A percentile compares a stretch with the other conserved stretches of the same genome.
Evolutionary conservation across 1,140 invertebrate genomes (phyloP).

Genomic region (Hycleus phaleratus): DNA sequence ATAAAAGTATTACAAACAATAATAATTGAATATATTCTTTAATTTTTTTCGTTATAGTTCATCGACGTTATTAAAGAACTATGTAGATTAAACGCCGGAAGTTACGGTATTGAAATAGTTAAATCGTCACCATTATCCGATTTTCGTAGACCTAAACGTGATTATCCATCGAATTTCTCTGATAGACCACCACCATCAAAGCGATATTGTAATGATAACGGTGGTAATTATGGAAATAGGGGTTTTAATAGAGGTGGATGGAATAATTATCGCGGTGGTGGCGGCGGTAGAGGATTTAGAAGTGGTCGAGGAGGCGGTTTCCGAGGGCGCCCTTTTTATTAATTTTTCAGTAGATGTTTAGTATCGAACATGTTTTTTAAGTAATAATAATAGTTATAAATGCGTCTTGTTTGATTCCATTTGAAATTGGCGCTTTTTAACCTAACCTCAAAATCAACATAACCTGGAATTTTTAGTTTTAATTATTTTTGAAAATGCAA

Average conservation of each 20-base stretch:
- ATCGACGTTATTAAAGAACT: slow-evolving; percentile 56
- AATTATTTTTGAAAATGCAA: no score
- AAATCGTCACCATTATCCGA: slow-evolving; percentile 36
- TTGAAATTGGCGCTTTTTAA: no score
- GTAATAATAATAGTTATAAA: no score
- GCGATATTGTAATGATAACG: slow-evolving; percentile 22
- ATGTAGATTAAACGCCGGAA: slow-evolving; percentile 64
- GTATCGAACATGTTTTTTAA: no score
- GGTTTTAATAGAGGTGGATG: slow-evolving; percentile 2
- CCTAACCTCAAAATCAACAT: no score
- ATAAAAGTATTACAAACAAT: slow-evolving; percentile 42
- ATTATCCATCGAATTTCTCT: slow-evolving; percentile 15
- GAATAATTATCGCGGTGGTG: not conserved
- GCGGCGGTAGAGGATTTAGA: slow-evolving; percentile 14
- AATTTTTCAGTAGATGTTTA: no score
- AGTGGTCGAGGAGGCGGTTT: slow-evolving; percentile 12
- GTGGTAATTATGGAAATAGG: slow-evolving; percentile 16
- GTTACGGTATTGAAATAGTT: slow-evolving; percentile 53
- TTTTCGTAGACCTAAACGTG: no score
- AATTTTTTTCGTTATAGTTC: slow-evolving; percentile 42
- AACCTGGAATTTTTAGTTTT: no score
- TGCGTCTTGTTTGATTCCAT: no score
- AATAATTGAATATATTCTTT: slow-evolving; percentile 5
- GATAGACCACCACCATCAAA: slow-evolving; percentile 32
- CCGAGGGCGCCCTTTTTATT: not conserved